A percentile compares a stretch with the other conserved stretches of the same genome.
Evolutionary conservation across 2,888 invertebrate genomes (phyloP).

Genomic region (Hydropsyche betteni): DNA sequence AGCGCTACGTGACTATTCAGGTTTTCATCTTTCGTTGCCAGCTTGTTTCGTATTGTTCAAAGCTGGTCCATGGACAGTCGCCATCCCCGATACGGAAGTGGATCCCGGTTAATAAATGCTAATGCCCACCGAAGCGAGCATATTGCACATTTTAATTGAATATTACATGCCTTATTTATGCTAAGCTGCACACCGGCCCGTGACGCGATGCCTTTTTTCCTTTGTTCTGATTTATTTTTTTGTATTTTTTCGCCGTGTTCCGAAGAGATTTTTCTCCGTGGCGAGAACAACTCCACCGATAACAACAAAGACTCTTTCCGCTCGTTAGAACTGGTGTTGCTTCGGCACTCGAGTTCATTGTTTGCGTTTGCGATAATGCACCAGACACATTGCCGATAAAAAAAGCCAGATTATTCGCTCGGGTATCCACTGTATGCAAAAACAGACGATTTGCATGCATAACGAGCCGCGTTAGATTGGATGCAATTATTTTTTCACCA

Average conservation of each 20-base stretch:
- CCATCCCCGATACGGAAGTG: constrained; percentile 42
- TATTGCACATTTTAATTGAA: constrained; percentile 54
- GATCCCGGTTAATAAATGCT: constrained; percentile 46
- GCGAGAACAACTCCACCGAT: background rate
- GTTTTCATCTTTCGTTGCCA: background rate
- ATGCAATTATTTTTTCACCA: too few relatives aligned
- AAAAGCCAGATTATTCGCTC: constrained; percentile 2
- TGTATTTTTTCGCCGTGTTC: background rate
- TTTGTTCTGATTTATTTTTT: background rate
- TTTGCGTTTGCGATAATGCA: constrained; percentile 29
- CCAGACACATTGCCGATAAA: constrained; percentile 19
- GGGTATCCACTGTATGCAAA: constrained; percentile 16
- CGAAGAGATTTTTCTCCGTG: constrained; percentile 27
- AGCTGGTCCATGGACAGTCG: constrained; percentile 31
- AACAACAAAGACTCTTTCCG: constrained; percentile 19
- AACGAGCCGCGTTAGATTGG: background rate
- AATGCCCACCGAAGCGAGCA: constrained; percentile 53
- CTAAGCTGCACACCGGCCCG: constrained; percentile 42
- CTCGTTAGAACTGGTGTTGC: constrained; percentile 13
- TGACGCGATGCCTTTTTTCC: background rate
- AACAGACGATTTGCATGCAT: constrained; percentile 14
- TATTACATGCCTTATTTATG: constrained; percentile 53
- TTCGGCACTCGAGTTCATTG: constrained; percentile 20
- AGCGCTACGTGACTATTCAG: background rate
- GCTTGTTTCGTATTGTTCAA: too few relatives aligned